Evolutionary conservation across 2,797 vertebrate species (phyloP).

Genomic region (Furcifer pardalis): DNA sequence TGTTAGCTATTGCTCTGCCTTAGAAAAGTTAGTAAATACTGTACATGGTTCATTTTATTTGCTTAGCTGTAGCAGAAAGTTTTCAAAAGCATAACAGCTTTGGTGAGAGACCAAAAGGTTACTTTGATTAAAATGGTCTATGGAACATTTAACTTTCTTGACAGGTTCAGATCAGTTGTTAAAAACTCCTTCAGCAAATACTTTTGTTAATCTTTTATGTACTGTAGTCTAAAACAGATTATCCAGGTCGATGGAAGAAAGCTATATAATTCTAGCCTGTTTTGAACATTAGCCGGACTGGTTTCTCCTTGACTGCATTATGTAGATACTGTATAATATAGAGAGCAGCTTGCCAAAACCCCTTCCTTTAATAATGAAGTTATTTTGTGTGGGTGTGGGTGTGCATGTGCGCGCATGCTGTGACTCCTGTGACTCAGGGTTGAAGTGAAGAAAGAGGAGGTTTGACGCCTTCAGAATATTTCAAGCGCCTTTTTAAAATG

Average conservation of each 20-base stretch:
- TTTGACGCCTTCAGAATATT: neutral
- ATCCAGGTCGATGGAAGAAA: neutral
- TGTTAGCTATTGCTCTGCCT: neutral
- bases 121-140: neutral
- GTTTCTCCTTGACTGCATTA: neutral
- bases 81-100: neutral
- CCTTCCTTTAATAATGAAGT: neutral
- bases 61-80: neutral
- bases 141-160: neutral
- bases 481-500: neutral
- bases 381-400: too few species aligned
- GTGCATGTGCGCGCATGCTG: too few species aligned
- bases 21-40: neutral
- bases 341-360: neutral
- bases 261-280: neutral
- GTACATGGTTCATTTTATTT: neutral
- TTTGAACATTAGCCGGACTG: neutral
- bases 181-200: neutral
- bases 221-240: slow-evolving; percentile 1
- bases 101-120: slow-evolving; percentile 16
- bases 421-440: neutral
- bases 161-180: neutral
- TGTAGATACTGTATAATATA: neutral
- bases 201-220: neutral
- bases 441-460: neutral